phyloP scores from a whole-genome alignment of 2,113 vertebrate genomes.

The Catagonus wagneri region DNA sequence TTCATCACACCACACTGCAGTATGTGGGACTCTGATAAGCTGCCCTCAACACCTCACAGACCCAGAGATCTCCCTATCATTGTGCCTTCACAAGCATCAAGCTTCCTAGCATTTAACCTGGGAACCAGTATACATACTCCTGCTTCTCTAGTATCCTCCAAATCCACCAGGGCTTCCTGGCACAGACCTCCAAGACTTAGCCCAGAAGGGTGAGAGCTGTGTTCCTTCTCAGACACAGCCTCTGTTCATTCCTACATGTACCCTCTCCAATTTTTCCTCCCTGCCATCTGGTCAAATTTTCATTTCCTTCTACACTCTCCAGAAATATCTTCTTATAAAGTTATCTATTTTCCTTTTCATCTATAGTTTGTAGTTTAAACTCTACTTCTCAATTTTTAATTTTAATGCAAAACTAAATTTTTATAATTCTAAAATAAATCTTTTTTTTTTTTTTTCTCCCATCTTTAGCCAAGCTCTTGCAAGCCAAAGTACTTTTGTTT shows the following conservation, averaged over 20 bases:
- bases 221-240: neutral
- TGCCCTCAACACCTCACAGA: neutral
- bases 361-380: neutral
- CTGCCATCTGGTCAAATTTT: neutral
- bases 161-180: neutral
- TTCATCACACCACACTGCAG: neutral
- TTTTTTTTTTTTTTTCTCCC: neutral
- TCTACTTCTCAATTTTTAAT: constrained; percentile 7
- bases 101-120: neutral
- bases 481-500: neutral
- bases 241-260: neutral
- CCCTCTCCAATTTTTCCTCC: neutral
- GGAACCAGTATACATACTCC: neutral
- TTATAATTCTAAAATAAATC: constrained; percentile 36
- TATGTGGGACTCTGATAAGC: neutral
- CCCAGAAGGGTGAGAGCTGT: neutral
- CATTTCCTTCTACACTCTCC: neutral
- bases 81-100: neutral
- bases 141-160: neutral
- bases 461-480: neutral
- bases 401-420: constrained; percentile 14
- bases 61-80: neutral
- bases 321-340: neutral
- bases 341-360: neutral
- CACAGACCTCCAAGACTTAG: neutral